Base-by-base conservation (phyloP, 2,888 invertebrate genomes). In the Tachina lurida region DNA sequence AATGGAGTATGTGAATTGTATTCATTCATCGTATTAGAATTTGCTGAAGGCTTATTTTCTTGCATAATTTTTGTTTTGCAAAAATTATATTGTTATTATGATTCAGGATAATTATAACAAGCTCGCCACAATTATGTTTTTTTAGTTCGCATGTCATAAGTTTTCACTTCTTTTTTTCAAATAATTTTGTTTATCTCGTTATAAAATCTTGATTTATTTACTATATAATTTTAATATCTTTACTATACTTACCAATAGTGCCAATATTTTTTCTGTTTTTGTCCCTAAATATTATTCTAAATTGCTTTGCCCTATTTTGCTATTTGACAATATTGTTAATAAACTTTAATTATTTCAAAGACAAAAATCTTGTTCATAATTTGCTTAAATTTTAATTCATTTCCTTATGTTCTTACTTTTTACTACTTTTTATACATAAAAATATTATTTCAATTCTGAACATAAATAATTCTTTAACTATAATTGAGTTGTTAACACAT, bases 401-500 rank as follows among this genome's bases (percentile, higher is more conserved):
- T 45, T 45, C 49, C 9, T 47, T 49, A 45, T 17, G 0, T 7
- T n/a, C n/a, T 17, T 41, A 43, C 8, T 12, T 13, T 62, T 17
- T 12, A 43, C 15, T 17, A 7, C 17, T 19, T 62, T 62, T 7
- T 41, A 0, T 19, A 43, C 19, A 10, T 62, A 31, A 31, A 31
- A 31, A 17, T 12, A 43, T 17, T 22, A n/a, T 15, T 45, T 8
- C 22, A 15, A 43, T 43, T 54, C 10, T 17, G 10, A 56, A 45
- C 54, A 60, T 45, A 71, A 82, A 84, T 84, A 78, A 84, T 73
- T 79, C 49, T 76, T 65, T 65, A 79, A 75, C 60, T 79, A 63
- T 80, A 71, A 78, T 84, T 84, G 79, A 76, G 79, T 79, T 84
- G 75, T 84, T 76, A 79, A 22, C 84, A 84, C 70, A 84, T 80